Percentiles rank a stretch among this genome's conserved stretches.
These are phyloP conservation scores for Agonopterix arenella DNA, from an alignment of 2,888 invertebrate species.

Conservation along the genomic window DNA sequence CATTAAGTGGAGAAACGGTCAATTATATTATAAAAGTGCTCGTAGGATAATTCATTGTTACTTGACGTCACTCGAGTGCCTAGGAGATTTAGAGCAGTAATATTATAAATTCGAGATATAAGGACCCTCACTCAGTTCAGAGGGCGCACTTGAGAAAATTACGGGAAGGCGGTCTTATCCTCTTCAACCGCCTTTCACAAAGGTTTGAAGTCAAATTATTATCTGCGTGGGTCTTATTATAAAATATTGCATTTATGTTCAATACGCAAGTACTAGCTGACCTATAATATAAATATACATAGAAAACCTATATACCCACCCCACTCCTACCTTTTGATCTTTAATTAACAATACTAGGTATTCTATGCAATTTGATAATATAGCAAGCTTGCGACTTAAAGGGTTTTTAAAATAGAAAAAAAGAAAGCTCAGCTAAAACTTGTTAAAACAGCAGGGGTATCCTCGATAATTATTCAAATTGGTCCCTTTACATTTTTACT, in stretches of 20 bases:
- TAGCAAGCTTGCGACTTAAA: too few relatives aligned
- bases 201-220: conserved; percentile 62
- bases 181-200: conserved; percentile 58
- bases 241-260: conserved; percentile 32
- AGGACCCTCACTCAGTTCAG: conserved; percentile 62
- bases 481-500: conserved; percentile 60
- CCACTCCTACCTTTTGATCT: background rate
- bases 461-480: conserved; percentile 64
- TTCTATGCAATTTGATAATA: too few relatives aligned
- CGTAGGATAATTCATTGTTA: conserved; percentile 34
- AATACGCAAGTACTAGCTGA: background rate
- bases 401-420: conserved; percentile 7
- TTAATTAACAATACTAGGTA: background rate
- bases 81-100: conserved; percentile 60
- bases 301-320: too few relatives aligned
- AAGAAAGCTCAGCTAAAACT: conserved; percentile 35
- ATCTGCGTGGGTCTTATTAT: conserved; percentile 43
- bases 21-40: conserved; percentile 28
- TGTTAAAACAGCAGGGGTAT: conserved; percentile 26
- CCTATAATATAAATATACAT: too few relatives aligned
- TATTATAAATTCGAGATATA: conserved; percentile 72
- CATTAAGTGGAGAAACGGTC: conserved; percentile 16
- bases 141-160: conserved; percentile 69
- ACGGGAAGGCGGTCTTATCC: conserved; percentile 64
- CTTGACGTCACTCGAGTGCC: conserved; percentile 30